Percentiles rank a stretch among this genome's conserved stretches.
phyloP scores from a whole-genome alignment of 2,888 invertebrate genomes.

The Syrista parreyssii region DNA sequence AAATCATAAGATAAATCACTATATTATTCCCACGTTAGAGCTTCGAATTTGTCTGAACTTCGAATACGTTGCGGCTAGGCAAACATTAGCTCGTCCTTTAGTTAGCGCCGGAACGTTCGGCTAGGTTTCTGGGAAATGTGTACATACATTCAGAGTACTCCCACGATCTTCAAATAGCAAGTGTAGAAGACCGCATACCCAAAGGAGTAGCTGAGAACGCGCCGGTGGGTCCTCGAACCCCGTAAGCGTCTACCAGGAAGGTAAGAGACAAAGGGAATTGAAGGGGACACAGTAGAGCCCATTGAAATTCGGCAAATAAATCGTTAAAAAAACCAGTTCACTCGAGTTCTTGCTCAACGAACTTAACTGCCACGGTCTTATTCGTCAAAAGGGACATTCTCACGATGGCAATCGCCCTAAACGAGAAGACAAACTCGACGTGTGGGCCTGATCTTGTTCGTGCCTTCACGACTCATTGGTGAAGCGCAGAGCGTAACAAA shows the following conservation, averaged over 20 bases:
- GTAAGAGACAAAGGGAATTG: neutral
- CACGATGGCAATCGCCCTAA: constrained; percentile 13
- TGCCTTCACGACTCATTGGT: neutral
- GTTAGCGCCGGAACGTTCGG: neutral
- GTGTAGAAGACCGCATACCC: neutral
- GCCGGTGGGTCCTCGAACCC: neutral
- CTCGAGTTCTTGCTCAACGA: constrained; percentile 34
- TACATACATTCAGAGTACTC: neutral
- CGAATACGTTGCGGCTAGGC: neutral
- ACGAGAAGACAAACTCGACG: neutral
- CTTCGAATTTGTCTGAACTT: neutral
- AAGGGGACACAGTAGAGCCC: constrained; percentile 18
- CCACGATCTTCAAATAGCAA: neutral
- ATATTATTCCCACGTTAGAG: neutral
- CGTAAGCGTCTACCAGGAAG: constrained; percentile 4
- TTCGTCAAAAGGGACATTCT: constrained; percentile 28
- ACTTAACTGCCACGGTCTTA: constrained; percentile 22
- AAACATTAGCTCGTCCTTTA: neutral
- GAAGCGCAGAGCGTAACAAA: neutral
- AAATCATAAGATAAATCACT: neutral
- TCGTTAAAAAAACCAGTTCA: constrained; percentile 36
- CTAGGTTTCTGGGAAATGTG: neutral
- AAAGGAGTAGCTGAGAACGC: neutral
- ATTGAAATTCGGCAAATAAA: constrained; percentile 40
- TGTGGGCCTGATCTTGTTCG: neutral